phyloP scores from a whole-genome alignment of 2,888 invertebrate species.

The Odontomyia ornata region DNA sequence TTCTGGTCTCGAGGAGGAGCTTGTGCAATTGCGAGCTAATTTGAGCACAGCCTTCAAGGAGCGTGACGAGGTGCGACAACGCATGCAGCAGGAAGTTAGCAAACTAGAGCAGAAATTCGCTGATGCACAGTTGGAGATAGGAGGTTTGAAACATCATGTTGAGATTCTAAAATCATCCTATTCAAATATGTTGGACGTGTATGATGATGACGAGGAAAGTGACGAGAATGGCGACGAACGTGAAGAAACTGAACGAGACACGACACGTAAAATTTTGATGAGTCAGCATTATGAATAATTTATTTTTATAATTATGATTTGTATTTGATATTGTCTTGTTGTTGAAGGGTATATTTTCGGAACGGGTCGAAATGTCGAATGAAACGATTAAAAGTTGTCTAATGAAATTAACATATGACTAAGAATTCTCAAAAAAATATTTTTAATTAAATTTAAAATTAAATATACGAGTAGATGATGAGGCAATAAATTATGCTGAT shows the following conservation, averaged over 20 bases:
- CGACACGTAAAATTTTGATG: not conserved
- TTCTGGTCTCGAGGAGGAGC: conserved; percentile 47
- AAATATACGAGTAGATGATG: too few species aligned
- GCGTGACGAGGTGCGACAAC: conserved; percentile 49
- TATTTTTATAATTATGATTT: not conserved
- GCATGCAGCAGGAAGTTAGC: conserved; percentile 48
- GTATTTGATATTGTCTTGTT: not conserved
- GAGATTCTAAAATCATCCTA: conserved; percentile 49
- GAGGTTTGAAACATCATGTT: conserved; percentile 48
- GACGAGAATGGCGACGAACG: conserved; percentile 16
- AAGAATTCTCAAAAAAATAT: too few species aligned
- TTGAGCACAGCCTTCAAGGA: conserved; percentile 46
- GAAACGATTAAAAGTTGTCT: too few species aligned
- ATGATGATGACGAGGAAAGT: conserved; percentile 15
- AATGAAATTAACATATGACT: too few species aligned
- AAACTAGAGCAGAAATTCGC: conserved; percentile 48
- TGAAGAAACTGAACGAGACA: not conserved
- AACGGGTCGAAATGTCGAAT: too few species aligned
- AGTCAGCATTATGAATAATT: not conserved
- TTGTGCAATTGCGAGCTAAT: conserved; percentile 46
- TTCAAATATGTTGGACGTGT: conserved; percentile 47
- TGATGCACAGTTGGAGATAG: conserved; percentile 49
- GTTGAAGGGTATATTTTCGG: too few species aligned
- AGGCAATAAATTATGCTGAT: too few species aligned
- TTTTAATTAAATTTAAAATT: too few species aligned